Percentiles rank a stretch among this genome's conserved stretches.
Evolutionary conservation across 2,888 invertebrate species (phyloP).

Genomic region (Torymus texanus): DNA sequence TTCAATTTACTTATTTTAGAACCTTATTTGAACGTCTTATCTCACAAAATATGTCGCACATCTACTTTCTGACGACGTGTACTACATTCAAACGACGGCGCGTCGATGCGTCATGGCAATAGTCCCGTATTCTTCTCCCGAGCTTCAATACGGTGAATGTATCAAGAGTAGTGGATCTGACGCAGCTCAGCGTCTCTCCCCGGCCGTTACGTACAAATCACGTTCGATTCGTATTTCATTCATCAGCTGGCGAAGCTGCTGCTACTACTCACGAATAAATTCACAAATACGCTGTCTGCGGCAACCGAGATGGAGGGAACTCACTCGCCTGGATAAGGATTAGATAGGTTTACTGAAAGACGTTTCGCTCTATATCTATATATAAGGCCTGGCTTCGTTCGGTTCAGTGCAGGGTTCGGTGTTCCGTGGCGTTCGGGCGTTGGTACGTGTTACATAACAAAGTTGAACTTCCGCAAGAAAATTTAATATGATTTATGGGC

Average conservation of each 20-base stretch:
- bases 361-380: background rate
- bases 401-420: background rate
- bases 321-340: background rate
- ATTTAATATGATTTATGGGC: conserved; percentile 13
- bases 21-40: too few relatives aligned
- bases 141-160: too few relatives aligned
- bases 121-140: too few relatives aligned
- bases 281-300: background rate
- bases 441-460: background rate
- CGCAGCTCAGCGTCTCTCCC: too few relatives aligned
- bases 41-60: too few relatives aligned
- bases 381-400: background rate
- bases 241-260: background rate
- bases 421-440: background rate
- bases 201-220: conserved; percentile 15
- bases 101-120: too few relatives aligned
- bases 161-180: too few relatives aligned
- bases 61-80: too few relatives aligned
- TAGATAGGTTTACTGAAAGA: too few relatives aligned
- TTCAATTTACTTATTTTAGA: too few relatives aligned
- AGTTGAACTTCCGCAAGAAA: conserved; percentile 9
- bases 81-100: too few relatives aligned
- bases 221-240: conserved; percentile 20
- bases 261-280: background rate
- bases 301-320: conserved; percentile 7